Conservation (phyloP, 1,140 invertebrate species). For the Tetraneura akinire region DNA sequence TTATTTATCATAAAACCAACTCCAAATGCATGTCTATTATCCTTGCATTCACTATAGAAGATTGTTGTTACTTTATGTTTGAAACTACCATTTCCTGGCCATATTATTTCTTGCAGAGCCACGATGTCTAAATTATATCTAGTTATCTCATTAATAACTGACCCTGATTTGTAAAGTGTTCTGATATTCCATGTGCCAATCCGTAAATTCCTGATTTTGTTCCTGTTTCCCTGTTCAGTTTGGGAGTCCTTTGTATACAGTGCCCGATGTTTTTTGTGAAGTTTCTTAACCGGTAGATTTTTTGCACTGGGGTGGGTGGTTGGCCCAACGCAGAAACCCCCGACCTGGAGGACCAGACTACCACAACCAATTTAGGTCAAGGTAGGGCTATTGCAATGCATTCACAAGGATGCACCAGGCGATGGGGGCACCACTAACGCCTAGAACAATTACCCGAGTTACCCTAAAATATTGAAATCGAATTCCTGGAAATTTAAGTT, state of each 20-base stretch:
- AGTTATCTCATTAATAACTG: background rate
- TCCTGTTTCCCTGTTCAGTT: background rate
- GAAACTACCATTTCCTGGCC: background rate
- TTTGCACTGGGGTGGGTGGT: slow-evolving; percentile 40
- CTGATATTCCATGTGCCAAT: background rate
- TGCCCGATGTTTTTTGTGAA: background rate
- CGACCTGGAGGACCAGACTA: slow-evolving; percentile 46
- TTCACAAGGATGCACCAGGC: no score
- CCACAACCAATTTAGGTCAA: no score
- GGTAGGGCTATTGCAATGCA: no score
- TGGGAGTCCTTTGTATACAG: background rate
- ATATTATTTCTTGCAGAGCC: background rate
- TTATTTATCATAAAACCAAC: slow-evolving; percentile 4
- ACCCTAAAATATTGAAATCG: no score
- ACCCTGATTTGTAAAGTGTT: background rate
- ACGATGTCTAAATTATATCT: background rate
- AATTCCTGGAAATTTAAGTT: no score
- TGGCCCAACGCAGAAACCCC: slow-evolving; percentile 45
- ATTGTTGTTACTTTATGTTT: background rate
- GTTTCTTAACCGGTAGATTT: slow-evolving; percentile 44
- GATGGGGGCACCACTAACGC: no score
- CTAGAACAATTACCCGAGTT: no score
- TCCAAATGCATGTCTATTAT: background rate
- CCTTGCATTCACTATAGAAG: background rate
- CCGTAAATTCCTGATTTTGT: slow-evolving; percentile 10